Percentiles rank a stretch among this genome's conserved stretches.
These are phyloP conservation scores for Alectura lathami DNA, from an alignment of 2,113 vertebrate species.

Conservation along the genomic window DNA sequence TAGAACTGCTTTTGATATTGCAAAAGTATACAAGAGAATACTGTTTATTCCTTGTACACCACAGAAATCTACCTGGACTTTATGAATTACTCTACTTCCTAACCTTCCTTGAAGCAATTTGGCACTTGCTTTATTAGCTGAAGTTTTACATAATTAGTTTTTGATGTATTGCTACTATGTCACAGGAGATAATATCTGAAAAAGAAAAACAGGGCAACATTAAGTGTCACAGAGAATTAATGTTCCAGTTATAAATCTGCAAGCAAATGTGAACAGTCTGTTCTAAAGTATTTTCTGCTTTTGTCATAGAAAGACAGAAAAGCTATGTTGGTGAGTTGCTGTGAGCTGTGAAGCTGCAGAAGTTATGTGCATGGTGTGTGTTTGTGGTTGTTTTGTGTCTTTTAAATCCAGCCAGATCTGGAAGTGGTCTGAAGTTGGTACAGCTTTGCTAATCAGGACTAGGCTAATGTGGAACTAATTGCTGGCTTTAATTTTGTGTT, in stretches of 20 bases:
- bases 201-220: not conserved
- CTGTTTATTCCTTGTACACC: not conserved
- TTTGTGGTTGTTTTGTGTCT: not conserved
- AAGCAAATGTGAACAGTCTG: not conserved
- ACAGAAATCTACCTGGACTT: not conserved
- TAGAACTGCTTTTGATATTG: not conserved
- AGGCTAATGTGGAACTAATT: not conserved
- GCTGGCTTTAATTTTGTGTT: not conserved
- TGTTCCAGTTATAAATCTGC: not conserved
- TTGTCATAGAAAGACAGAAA: not conserved
- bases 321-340: not conserved
- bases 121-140: not conserved
- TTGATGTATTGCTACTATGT: not conserved
- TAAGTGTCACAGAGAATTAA: not conserved
- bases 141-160: not conserved
- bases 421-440: not conserved
- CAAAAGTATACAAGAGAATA: fast-evolving
- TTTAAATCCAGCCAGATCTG: not conserved
- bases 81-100: not conserved
- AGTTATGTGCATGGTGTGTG: not conserved
- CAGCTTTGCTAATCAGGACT: not conserved
- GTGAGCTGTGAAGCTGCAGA: not conserved
- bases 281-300: not conserved
- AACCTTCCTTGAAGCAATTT: not conserved
- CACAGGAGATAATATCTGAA: not conserved